These are phyloP conservation scores for Callospermophilus lateralis DNA, from an alignment of 2,113 vertebrate species.

Conservation along the genomic window DNA sequence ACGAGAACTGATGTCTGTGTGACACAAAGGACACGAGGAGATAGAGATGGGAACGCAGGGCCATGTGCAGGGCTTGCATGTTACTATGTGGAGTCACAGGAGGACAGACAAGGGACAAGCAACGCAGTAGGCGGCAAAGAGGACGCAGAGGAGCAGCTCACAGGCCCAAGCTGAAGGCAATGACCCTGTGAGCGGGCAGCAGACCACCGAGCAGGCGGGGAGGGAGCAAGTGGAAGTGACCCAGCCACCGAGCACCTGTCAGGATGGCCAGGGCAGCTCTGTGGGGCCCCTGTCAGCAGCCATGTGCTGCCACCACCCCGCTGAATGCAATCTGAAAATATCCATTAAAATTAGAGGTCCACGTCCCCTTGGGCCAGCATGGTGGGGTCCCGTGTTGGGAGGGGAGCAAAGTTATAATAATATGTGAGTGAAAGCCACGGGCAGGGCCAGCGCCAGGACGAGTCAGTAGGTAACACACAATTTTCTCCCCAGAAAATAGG, in stretches of 20 bases:
- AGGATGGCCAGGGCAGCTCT: no score
- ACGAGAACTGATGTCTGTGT: not conserved
- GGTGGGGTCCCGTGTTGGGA: not conserved
- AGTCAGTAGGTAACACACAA: not conserved
- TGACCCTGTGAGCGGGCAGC: no score
- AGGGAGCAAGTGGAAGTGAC: no score
- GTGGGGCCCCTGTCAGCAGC: no score
- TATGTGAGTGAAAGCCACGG: not conserved
- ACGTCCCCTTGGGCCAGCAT: fast-evolving
- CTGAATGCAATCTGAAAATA: not conserved
- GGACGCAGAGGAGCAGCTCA: not conserved
- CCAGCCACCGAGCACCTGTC: no score
- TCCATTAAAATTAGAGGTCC: not conserved
- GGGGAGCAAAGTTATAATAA: fast-evolving
- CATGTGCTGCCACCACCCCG: not conserved
- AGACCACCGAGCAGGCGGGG: no score
- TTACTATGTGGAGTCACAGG: not conserved
- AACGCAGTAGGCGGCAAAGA: fast-evolving
- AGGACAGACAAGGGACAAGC: not conserved
- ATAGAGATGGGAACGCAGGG: not conserved
- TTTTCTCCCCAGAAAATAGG: not conserved
- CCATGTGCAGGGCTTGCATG: fast-evolving
- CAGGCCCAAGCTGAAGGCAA: no score
- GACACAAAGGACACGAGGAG: not conserved
- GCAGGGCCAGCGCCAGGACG: not conserved